Conservation (phyloP, 2,797 vertebrate genomes). For the Epinephelus malabaricus region DNA sequence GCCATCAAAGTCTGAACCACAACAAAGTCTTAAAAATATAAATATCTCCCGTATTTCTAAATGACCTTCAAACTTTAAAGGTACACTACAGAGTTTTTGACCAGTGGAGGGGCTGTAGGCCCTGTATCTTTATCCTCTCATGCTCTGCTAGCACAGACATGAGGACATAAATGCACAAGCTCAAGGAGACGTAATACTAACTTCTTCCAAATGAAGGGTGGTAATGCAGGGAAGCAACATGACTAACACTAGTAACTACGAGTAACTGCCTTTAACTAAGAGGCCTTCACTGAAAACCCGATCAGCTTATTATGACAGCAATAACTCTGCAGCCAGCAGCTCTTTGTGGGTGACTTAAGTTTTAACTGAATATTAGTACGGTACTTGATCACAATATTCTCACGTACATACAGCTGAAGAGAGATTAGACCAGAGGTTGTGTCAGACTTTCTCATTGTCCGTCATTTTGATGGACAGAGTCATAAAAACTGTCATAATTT, state of each 20-base stretch:
- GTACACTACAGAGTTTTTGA: not conserved
- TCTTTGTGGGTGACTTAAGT: not conserved
- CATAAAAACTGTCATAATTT: too few species aligned
- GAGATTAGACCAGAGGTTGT: constrained; percentile 1
- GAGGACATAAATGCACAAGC: not conserved
- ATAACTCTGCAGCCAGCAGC: not conserved
- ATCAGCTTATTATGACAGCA: not conserved
- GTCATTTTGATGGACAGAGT: too few species aligned
- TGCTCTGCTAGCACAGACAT: not conserved
- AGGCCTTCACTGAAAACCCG: not conserved
- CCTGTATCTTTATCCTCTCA: not conserved
- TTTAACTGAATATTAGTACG: constrained; percentile 12
- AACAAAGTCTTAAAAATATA: not conserved
- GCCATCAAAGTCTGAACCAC: constrained; percentile 16
- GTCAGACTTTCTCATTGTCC: too few species aligned
- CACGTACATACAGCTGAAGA: not conserved
- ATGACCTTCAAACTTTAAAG: constrained; percentile 8
- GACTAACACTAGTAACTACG: not conserved
- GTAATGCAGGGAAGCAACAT: not conserved
- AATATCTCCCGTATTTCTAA: not conserved
- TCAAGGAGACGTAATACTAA: not conserved
- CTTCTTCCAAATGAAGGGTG: not conserved
- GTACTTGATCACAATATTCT: constrained; percentile 8
- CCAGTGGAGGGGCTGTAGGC: not conserved
- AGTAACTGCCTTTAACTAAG: constrained; percentile 9